These are phyloP conservation scores for Tenthredo scrophulariae DNA, from an alignment of 2,888 invertebrate genomes.

Conservation along the genomic window DNA sequence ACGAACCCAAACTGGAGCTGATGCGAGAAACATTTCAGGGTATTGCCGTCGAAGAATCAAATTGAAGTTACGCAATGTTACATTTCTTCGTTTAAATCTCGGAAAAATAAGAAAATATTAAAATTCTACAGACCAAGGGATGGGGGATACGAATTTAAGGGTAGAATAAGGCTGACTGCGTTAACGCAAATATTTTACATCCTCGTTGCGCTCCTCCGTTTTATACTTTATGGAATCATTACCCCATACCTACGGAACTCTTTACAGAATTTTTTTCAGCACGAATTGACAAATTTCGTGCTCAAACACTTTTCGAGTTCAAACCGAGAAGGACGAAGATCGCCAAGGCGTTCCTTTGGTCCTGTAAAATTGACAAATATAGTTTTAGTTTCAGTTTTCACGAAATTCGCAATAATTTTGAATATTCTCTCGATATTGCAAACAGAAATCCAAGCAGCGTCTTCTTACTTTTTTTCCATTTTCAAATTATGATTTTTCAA, in stretches of 20 bases:
- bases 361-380: not conserved
- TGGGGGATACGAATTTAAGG: not conserved
- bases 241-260: not conserved
- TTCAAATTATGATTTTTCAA: too few species aligned
- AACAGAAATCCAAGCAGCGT: not conserved
- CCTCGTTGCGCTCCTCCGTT: not conserved
- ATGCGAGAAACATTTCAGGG: slow-evolving; percentile 38
- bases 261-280: not conserved
- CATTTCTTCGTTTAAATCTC: not conserved
- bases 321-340: not conserved
- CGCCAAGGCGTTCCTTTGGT: not conserved
- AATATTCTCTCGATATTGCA: not conserved
- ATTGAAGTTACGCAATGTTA: not conserved
- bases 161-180: not conserved
- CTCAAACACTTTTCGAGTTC: not conserved
- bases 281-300: not conserved
- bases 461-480: too few species aligned
- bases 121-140: not conserved
- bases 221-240: not conserved
- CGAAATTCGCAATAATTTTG: not conserved
- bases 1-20: slow-evolving; percentile 36
- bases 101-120: not conserved
- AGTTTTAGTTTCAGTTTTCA: not conserved
- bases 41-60: slow-evolving; percentile 7
- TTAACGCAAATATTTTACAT: not conserved